A percentile compares a stretch with the other conserved stretches of the same genome.
These are phyloP conservation scores for Alauda arvensis DNA, from an alignment of 2,797 vertebrate genomes.

Conservation along the genomic window DNA sequence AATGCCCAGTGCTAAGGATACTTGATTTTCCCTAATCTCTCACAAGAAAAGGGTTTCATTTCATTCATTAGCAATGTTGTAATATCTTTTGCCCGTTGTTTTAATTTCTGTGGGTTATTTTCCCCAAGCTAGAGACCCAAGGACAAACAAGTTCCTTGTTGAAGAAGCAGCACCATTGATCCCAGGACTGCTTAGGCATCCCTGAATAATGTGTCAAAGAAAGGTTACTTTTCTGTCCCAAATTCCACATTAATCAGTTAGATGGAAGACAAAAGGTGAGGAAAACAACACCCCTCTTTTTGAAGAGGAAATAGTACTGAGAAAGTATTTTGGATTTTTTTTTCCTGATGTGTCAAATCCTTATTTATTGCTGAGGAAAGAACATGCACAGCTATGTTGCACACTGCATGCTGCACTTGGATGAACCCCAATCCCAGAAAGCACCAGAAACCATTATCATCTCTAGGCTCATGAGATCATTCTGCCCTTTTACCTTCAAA, in stretches of 20 bases:
- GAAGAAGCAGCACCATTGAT: background rate
- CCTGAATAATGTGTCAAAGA: background rate
- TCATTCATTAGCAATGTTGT: background rate
- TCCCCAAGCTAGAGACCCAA: background rate
- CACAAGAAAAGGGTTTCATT: background rate
- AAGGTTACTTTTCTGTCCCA: background rate
- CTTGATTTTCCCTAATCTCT: background rate
- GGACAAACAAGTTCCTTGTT: background rate
- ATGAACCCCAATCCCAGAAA: background rate
- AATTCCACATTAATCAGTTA: background rate
- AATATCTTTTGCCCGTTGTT: background rate
- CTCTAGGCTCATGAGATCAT: background rate
- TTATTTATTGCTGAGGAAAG: background rate
- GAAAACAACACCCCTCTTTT: background rate
- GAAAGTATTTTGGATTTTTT: background rate
- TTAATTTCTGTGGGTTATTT: background rate
- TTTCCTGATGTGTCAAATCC: background rate
- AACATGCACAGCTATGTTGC: background rate
- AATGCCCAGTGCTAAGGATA: background rate
- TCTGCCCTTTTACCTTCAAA: slow-evolving; percentile 29
- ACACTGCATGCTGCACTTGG: background rate
- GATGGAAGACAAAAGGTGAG: background rate
- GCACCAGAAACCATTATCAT: background rate
- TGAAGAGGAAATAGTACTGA: background rate
- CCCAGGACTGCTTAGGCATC: background rate